Conservation (phyloP, 2,113 vertebrate species). For the Psettodes erumei region DNA sequence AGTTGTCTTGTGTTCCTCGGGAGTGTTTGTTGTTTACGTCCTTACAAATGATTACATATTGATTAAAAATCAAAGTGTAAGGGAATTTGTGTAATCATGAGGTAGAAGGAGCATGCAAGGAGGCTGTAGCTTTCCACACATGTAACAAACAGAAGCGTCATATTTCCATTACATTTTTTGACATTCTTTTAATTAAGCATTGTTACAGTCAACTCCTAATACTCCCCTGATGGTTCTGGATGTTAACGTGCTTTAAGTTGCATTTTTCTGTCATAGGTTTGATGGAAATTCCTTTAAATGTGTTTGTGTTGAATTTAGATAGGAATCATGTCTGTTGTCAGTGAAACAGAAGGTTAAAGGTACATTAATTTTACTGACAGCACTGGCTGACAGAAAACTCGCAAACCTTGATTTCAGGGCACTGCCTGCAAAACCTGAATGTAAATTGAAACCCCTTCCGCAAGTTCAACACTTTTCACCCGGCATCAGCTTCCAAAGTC, state of each 20-base stretch:
- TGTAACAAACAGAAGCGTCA: too few relatives aligned
- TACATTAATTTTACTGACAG: background rate
- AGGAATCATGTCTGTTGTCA: background rate
- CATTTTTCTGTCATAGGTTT: background rate
- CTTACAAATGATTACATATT: too few relatives aligned
- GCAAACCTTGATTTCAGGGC: background rate
- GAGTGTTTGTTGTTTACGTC: too few relatives aligned
- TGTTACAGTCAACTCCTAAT: background rate
- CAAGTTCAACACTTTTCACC: too few relatives aligned
- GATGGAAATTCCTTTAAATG: background rate
- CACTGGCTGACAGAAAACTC: background rate
- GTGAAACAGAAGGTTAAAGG: background rate
- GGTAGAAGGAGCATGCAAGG: too few relatives aligned
- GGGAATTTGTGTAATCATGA: too few relatives aligned
- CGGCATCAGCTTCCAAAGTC: background rate
- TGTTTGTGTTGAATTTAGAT: background rate
- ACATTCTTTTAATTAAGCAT: too few relatives aligned
- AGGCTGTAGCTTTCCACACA: background rate
- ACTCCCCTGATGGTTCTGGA: background rate
- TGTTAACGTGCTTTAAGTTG: background rate
- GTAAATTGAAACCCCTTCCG: slow-evolving; percentile 20
- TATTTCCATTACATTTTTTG: too few relatives aligned
- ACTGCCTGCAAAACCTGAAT: slow-evolving; percentile 6
- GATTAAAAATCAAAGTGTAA: too few relatives aligned
- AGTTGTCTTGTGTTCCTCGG: too few relatives aligned